Base-by-base conservation (phyloP, 2,797 vertebrate species). In the Chrysolophus pictus region DNA sequence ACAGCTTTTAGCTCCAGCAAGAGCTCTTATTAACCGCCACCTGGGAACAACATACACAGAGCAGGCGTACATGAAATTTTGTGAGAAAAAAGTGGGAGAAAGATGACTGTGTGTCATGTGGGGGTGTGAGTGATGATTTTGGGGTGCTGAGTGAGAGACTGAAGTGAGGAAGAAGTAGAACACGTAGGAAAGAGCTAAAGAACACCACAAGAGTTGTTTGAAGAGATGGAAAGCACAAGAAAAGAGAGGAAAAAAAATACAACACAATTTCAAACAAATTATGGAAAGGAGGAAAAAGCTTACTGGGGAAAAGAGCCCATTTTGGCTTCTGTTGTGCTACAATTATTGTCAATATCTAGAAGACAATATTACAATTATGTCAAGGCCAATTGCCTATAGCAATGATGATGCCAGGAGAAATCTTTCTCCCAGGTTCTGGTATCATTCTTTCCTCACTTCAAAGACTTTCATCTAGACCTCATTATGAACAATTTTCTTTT, bases 121-220 rank as follows among this genome's bases (percentile, higher is more conserved):
- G 91, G 84, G 91, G 87, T 79, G 82, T 88, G 88, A 93, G 87
- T 94, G 94, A 93, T 91, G 88, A 93, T 91, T 95, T 95, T 86
- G 90, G 93, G 95, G 90, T 94, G 60, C 93, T 39, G 63, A 92
- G 87, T 64, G 95, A 95, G 88, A 96, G 92, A 95, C 82, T 94
- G 88, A 91, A 91, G 79, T 67, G 47, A 83, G 59, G 84, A 83
- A 95, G 82, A 95, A 69, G 39, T 62, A 77, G 70, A 75, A 33
- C 1, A 1, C 49, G 82, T 88, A 87, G 76, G 59, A 67, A 94
- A 83, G 53, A 90, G 49, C 39, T 63, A 79, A 55, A 86, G 67
- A 75, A 74, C 47, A 46, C 22, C 2, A 0, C 22, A 69, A 83
- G 67, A 53, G 17, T 35, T 89, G 46, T 75, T 59, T 83, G 59